phyloP scores from a whole-genome alignment of 2,888 invertebrate species.

The Athalia rosae region DNA sequence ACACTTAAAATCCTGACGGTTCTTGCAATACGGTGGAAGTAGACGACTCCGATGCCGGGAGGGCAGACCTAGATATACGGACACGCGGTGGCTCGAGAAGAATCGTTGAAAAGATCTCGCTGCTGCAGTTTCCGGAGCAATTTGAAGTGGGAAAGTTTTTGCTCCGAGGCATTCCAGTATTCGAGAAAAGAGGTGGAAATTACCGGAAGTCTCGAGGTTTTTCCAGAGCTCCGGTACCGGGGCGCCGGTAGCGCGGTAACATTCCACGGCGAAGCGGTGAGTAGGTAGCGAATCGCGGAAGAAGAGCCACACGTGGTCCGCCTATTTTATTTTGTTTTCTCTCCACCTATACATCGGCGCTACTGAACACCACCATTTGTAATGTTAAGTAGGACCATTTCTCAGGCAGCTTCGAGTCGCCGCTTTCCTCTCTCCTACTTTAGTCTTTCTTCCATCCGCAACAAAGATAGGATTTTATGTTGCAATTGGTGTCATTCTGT shows the following conservation, averaged over 20 bases:
- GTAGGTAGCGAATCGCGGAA: slow-evolving; percentile 26
- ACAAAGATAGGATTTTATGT: slow-evolving; percentile 56
- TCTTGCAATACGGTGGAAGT: slow-evolving; percentile 13
- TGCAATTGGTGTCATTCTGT: slow-evolving; percentile 34
- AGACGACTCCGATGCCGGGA: slow-evolving; percentile 6
- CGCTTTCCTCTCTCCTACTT: slow-evolving; percentile 50
- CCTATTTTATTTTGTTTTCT: slow-evolving; percentile 60
- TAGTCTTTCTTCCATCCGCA: slow-evolving; percentile 50
- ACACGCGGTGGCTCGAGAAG: slow-evolving; percentile 18
- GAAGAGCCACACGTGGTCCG: slow-evolving; percentile 48
- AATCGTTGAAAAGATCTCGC: slow-evolving; percentile 39
- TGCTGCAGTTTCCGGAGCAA: slow-evolving; percentile 43
- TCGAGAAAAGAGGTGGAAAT: slow-evolving; percentile 40
- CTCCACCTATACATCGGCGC: slow-evolving; percentile 54
- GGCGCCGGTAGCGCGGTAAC: not conserved
- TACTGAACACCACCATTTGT: slow-evolving; percentile 64
- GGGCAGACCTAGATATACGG: not conserved
- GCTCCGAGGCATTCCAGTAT: slow-evolving; percentile 22
- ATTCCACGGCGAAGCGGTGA: not conserved
- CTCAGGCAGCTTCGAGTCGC: slow-evolving; percentile 57
- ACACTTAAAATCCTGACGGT: slow-evolving; percentile 44
- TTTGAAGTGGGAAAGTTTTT: slow-evolving; percentile 41
- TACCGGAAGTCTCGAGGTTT: slow-evolving; percentile 41
- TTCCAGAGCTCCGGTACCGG: slow-evolving; percentile 49
- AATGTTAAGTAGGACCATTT: slow-evolving; percentile 66